Evolutionary conservation across 2,888 invertebrate genomes (phyloP).

Genomic region (Agriopis marginaria): DNA sequence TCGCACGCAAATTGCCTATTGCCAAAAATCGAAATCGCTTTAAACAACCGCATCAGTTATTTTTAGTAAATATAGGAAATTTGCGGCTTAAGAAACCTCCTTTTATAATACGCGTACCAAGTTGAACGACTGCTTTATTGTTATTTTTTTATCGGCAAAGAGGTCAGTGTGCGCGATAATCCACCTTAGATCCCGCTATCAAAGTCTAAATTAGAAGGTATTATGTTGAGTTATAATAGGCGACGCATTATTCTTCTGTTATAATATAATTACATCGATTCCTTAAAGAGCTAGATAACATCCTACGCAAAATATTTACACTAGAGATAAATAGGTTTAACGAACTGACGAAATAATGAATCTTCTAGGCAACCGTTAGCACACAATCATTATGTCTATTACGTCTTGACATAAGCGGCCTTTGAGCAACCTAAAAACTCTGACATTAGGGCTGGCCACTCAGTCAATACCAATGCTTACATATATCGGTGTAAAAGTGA

Average conservation of each 20-base stretch:
- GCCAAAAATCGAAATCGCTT: conserved; percentile 68
- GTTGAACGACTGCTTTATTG: conserved; percentile 74
- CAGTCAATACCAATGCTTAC: too few relatives aligned
- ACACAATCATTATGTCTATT: conserved; percentile 7
- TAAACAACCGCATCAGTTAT: conserved; percentile 49
- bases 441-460: too few relatives aligned
- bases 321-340: conserved; percentile 60
- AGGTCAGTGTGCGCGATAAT: conserved; percentile 57
- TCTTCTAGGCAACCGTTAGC: conserved; percentile 22
- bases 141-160: conserved; percentile 60
- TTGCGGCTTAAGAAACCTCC: conserved; percentile 51
- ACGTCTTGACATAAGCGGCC: neutral
- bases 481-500: too few relatives aligned
- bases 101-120: conserved; percentile 62
- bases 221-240: conserved; percentile 44
- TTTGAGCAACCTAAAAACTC: too few relatives aligned
- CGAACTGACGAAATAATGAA: conserved; percentile 47
- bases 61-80: conserved; percentile 51
- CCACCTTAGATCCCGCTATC: conserved; percentile 54
- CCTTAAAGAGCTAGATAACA: conserved; percentile 57
- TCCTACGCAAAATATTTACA: conserved; percentile 63
- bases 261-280: conserved; percentile 60
- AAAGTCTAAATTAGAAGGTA: conserved; percentile 58
- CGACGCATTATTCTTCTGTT: conserved; percentile 51
- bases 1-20: conserved; percentile 66